Conservation (phyloP, 2,888 invertebrate species). For the Heliconius aoede region DNA sequence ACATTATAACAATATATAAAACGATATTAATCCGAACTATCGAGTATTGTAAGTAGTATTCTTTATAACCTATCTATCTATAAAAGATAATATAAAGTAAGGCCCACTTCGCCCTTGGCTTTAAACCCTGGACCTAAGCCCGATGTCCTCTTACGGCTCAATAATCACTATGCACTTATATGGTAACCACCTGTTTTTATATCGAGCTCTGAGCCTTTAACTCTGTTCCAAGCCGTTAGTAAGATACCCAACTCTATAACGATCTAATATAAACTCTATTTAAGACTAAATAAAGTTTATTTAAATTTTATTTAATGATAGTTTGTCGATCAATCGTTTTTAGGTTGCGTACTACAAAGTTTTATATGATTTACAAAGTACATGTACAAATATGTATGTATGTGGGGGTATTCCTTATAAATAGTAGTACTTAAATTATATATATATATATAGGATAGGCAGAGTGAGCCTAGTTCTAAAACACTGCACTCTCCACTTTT, state of each 20-base stretch:
- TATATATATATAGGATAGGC: too few relatives aligned
- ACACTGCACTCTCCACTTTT: too few relatives aligned
- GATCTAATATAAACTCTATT: slow-evolving; percentile 31
- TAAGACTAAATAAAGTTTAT: not conserved
- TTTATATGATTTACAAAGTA: slow-evolving; percentile 20
- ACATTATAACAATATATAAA: too few relatives aligned
- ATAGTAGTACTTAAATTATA: not conserved
- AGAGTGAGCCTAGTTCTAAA: too few relatives aligned
- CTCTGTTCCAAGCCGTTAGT: slow-evolving; percentile 67
- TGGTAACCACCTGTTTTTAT: slow-evolving; percentile 68
- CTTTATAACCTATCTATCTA: not conserved
- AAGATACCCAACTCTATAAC: slow-evolving; percentile 38
- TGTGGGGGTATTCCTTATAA: not conserved
- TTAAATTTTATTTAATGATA: slow-evolving; percentile 32
- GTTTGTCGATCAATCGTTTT: slow-evolving; percentile 39
- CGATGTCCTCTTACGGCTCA: slow-evolving; percentile 57
- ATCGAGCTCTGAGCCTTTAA: slow-evolving; percentile 60
- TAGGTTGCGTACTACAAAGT: slow-evolving; percentile 36
- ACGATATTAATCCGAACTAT: too few relatives aligned
- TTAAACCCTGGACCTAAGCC: slow-evolving; percentile 45
- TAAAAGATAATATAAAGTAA: slow-evolving; percentile 13
- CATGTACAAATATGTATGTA: not conserved
- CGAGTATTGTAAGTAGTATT: too few relatives aligned
- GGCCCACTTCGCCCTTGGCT: slow-evolving; percentile 44
- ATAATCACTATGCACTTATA: slow-evolving; percentile 71